Base-by-base conservation (phyloP, 2,113 vertebrate species). In the Channa maculata region DNA sequence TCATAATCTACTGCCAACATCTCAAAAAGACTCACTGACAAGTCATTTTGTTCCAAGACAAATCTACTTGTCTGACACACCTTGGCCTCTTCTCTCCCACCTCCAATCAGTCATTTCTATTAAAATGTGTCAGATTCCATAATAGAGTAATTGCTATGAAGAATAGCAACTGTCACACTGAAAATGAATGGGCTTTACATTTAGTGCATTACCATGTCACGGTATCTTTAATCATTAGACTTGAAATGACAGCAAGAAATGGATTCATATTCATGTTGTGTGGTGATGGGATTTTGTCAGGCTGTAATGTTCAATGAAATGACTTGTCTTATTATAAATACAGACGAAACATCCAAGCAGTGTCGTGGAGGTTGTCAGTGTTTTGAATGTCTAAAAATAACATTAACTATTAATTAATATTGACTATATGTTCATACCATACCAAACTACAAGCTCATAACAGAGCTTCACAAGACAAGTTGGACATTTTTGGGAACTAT, bases 81-180 rank as follows among this genome's bases (percentile, higher is more conserved):
- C 54, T 46, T 59, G n/a, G 50, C 38, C 43, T 15, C 33, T 14
- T 41, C 46, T 13, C 54, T 41, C 46, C 48, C 53, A 44, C 52
- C 68, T 45, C 61, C 57, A 11, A 55, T 74, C 59, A 75, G 44
- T 86, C 62, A 67, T 80, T 72, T 76, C 71, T 66, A 82, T 88
- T 85, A 55, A 75, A 75, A 83, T 11, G 43, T 70, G 82, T 90
- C 80, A 83, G 77, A 84, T 69, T 77, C 77, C 44, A 83, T 87
- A 63, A 87, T 53, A 49, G 73, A 83, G 61, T 83, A 77, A 81
- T 78, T 80, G 68, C 84, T 36, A 9, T 55, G 77, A 81, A 39
- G 71, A 85, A 86, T 52, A 80, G 70, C 53, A 59, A 58, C 61
- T 81, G 85, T 82, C 79, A 72, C 10, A 9, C 24, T 71, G 65